Base-by-base conservation (phyloP, 2,797 vertebrate genomes). In the Notolepis coatsorum region DNA sequence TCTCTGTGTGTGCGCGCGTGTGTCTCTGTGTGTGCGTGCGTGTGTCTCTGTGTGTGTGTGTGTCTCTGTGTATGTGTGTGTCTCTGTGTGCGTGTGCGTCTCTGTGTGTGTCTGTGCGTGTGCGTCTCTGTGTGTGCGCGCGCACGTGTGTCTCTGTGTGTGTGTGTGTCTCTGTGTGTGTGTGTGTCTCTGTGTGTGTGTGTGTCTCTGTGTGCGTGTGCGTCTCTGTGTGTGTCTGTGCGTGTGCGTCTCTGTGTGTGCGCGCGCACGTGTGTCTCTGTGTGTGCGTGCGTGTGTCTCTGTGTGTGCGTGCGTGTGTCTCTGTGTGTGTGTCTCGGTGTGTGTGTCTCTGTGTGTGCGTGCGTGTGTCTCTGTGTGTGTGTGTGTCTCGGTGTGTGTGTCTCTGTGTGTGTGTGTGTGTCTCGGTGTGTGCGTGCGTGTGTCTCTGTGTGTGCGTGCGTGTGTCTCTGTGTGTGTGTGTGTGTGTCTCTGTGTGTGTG, bases 321-420 rank as follows among this genome's bases (percentile, higher is more conserved):
- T 24, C 35, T 53, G 5, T 39, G n/a, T 7, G 59, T 33, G 67
- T 31, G n/a, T n/a, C n/a, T n/a, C n/a, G n/a, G n/a, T n/a, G n/a
- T n/a, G n/a, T n/a, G n/a, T n/a, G n/a, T n/a, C n/a, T n/a, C n/a
- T n/a, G n/a, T n/a, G n/a, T n/a, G n/a, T n/a, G n/a, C n/a, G n/a
- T 18, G 2, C 15, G 5, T 27, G 3, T 6, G 41, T 43, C 15
- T 53, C 2, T 15, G 12, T 25, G 12, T 24, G 23, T 38, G 20
- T 24, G 46, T 53, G 5, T 39, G n/a, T 7, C 57, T 33, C n/a
- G 67, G 27, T 18, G 2, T 24, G 5, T 27, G 3, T 6, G 41
- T 43, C 15, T 53, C 2, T 15, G 12, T 25, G 12, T 24, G 23
- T 38, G 20, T 24, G 46, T 53, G 5, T 39, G n/a, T 7, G 59